Evolutionary conservation across 1,140 invertebrate genomes (phyloP).

Genomic region (Bombus cullumanus): DNA sequence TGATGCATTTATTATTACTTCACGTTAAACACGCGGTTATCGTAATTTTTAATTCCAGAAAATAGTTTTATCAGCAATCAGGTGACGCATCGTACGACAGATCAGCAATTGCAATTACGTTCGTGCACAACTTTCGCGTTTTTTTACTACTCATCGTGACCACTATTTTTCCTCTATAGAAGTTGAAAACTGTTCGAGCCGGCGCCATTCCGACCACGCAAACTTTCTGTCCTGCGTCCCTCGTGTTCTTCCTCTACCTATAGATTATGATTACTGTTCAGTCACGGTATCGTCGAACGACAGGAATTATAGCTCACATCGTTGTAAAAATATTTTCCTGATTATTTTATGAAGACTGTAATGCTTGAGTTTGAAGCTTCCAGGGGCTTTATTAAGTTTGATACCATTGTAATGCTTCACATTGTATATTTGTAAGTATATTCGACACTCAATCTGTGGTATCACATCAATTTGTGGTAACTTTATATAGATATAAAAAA

Average conservation of each 20-base stretch:
- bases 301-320: not conserved
- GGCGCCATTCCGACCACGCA: conserved; percentile 19
- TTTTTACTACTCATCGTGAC: not conserved
- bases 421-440: too few species aligned
- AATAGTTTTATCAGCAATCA: not conserved
- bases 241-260: not conserved
- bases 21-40: too few species aligned
- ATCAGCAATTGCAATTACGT: conserved; percentile 20
- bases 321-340: not conserved
- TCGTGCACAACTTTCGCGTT: not conserved
- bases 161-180: not conserved
- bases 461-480: too few species aligned
- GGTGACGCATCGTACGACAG: conserved; percentile 2
- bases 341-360: not conserved
- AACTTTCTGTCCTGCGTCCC: not conserved
- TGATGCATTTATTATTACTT: not conserved
- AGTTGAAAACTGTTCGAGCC: conserved; percentile 27
- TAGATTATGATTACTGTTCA: conserved; percentile 12
- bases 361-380: not conserved
- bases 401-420: too few species aligned
- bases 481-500: too few species aligned
- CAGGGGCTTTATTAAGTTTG: not conserved
- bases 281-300: not conserved
- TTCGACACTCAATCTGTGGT: too few species aligned
- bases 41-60: not conserved